Evolutionary conservation across 1,140 invertebrate species (phyloP).

Genomic region (Diabrotica virgifera): DNA sequence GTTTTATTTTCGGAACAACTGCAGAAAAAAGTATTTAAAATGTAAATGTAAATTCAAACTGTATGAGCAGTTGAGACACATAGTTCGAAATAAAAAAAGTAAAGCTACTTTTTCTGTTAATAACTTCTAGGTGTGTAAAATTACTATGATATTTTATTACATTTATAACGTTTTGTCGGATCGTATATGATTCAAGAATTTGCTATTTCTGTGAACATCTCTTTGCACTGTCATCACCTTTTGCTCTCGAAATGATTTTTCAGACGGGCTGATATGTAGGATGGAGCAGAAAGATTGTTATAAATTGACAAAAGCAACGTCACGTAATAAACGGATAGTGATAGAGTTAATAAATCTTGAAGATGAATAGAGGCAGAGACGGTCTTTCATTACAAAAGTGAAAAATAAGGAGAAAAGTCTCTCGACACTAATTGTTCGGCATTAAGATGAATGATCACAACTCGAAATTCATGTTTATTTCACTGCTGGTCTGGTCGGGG

Average conservation of each 20-base stretch:
- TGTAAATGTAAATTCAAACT: no score
- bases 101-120: no score
- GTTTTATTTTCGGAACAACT: no score
- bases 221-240: not conserved
- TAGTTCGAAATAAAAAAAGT: no score
- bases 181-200: no score
- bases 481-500: not conserved
- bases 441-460: slow-evolving; percentile 35
- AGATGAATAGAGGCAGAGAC: slow-evolving; percentile 31
- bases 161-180: no score
- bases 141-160: no score
- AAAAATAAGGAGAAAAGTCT: slow-evolving; percentile 39
- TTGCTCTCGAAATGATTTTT: slow-evolving; percentile 5
- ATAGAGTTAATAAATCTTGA: slow-evolving; percentile 37
- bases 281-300: slow-evolving; percentile 25
- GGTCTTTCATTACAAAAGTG: slow-evolving; percentile 37
- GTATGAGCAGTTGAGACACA: no score
- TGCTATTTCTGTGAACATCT: no score
- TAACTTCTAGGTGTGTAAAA: no score
- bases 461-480: slow-evolving; percentile 15
- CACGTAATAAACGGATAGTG: slow-evolving; percentile 31
- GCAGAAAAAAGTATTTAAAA: no score
- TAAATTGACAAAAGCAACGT: slow-evolving; percentile 31
- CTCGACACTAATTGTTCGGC: slow-evolving; percentile 38
- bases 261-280: slow-evolving; percentile 11